Evolutionary conservation across 1,140 invertebrate species (phyloP), one percentile per base, ranked within the genome.

Genomic region (Drosophila burlai): DNA sequence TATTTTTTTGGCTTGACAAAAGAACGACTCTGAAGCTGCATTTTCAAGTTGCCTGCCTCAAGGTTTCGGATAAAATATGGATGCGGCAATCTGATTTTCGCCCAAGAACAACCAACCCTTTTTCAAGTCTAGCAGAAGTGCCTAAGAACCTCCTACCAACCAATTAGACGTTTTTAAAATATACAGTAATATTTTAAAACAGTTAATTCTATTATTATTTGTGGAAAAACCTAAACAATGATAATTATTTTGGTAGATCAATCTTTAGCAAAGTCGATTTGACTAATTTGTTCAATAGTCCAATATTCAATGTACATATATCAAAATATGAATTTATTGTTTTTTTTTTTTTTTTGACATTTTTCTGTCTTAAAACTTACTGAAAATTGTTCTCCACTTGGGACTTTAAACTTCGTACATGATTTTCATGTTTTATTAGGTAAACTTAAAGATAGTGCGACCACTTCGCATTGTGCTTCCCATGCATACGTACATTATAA

Each of bases 1-100:
- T 34, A 34, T 3, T 18, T 38, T 45, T 60, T 73, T 38, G 15
- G 49, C 29, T 47, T 64, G 73, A 74, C 49, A 73, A 55, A 74
- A 49, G 47, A 61, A 38, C n/a, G 38, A 38, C 57, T 52, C 40
- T 45, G 43, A 49, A 76, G 52, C 47, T 65, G 73, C 73, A 76
- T 65, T 76, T 64, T 55, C 50, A 65, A 76, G 69, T 75, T 74
- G 43, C n/a, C 34, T 55, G 71, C 59, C 59, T n/a, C 18, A 64
- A 36, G 73, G 43, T 49, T 64, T 57, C 40, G 4, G 10, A 55
- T 58, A 43, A 75, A 75, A 74, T 75, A 74, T 74, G 57, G 38
- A 67, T 50, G 64, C 62, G 3, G 15, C 43, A 40, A 47, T 66
- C 36, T 66, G 46, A 52, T 43, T 52, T 43, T 26, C 29, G 16